A percentile compares a stretch with the other conserved stretches of the same genome.
Evolutionary conservation across 2,888 invertebrate species (phyloP).

Genomic region (Acheta domesticus): DNA sequence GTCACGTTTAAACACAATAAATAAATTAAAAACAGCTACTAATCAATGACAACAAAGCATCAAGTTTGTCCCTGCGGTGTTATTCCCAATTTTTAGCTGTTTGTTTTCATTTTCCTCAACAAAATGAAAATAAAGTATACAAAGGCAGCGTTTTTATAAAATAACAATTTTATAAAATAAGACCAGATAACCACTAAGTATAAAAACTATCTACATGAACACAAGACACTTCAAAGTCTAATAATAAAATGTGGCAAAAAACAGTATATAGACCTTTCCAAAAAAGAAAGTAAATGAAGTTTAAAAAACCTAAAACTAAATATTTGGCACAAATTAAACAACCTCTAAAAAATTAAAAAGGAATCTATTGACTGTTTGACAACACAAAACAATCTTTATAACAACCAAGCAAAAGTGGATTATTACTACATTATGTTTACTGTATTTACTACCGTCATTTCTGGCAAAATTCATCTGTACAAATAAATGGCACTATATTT

Average conservation of each 20-base stretch:
- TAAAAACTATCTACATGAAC: neutral
- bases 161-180: no score
- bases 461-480: neutral
- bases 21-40: no score
- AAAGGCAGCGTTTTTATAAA: no score
- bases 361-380: neutral
- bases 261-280: neutral
- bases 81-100: no score
- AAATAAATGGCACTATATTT: neutral
- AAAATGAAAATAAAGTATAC: no score
- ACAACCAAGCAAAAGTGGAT: no score
- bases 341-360: neutral
- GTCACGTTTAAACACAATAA: no score
- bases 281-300: neutral
- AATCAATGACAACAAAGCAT: neutral
- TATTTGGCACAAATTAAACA: slow-evolving; percentile 5
- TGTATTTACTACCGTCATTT: neutral
- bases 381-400: neutral
- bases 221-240: neutral
- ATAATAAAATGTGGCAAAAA: neutral
- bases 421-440: neutral
- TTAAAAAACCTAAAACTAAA: neutral
- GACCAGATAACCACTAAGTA: no score
- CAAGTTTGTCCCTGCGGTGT: neutral
- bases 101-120: no score